Base-by-base conservation (phyloP, 2,113 vertebrate species). In the Hoplias malabaricus region DNA sequence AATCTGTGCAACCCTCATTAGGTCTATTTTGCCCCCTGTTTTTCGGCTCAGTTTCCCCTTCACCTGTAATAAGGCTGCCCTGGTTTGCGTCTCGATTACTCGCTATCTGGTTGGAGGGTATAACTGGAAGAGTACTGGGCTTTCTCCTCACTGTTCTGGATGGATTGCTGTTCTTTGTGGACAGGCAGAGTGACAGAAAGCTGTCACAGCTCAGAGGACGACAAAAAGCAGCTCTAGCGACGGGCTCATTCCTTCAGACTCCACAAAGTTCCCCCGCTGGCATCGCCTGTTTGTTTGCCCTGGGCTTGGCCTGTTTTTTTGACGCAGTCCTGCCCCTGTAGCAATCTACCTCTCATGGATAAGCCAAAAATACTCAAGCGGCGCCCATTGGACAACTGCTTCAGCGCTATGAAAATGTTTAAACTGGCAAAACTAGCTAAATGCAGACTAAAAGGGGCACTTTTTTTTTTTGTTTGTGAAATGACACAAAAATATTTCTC, bases 271-370 rank as follows among this genome's bases (percentile, higher is more conserved):
- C 36, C 56, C 31, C 33, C 42, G 19, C 54, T 42, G 62, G 68
- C 73, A 71, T 48, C 10, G 53, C 54, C 27, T 70, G 65, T 78
- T 80, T 80, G 69, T 77, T 77, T 80, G 62, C 40, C 38, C 69
- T 80, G 63, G 56, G 54, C 50, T 48, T 34, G 40, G 53, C 16
- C 65, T 34, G 57, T 83, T 77, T 69, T 73, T 72, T 33, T 66
- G 63, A 54, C 42, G 36, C 31, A n/a, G 34, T 50, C 33, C 73
- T 61, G 69, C 34, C 56, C 65, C 61, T 63, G 21, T 36, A 73
- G 48, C 36, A 23, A 57, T 42, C 43, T 8, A 36, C 48, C 46
- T 53, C 40, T 48, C 57, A 56, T 34, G 54, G 48, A 46, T 61
- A 53, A 53, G 43, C 54, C 48, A 50, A 61, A n/a, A 54, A 69